Percentiles rank a stretch among this genome's conserved stretches.
These are phyloP conservation scores for Caenorhabditis sinica DNA, from an alignment of 2,888 invertebrate genomes.

Conservation along the genomic window DNA sequence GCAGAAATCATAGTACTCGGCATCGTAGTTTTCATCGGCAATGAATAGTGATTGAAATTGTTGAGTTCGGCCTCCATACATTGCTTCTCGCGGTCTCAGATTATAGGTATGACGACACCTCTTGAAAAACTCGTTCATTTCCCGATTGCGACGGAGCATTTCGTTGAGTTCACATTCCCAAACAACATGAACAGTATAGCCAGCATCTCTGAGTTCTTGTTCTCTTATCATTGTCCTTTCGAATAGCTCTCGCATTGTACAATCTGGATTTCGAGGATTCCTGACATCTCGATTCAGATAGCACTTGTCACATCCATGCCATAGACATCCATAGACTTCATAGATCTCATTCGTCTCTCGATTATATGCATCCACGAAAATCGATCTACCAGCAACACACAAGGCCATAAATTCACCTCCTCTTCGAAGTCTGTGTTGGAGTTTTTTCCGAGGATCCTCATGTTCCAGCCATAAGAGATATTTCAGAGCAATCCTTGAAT, in stretches of 20 bases:
- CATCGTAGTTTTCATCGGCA: background rate
- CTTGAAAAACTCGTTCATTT: conserved; percentile 3
- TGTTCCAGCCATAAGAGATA: conserved; percentile 11
- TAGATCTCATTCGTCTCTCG: background rate
- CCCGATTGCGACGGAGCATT: background rate
- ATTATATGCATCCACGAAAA: background rate
- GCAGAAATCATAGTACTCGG: too few relatives aligned
- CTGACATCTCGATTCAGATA: background rate
- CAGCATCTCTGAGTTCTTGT: background rate
- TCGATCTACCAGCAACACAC: background rate
- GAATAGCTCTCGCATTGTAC: background rate
- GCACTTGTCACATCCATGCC: background rate
- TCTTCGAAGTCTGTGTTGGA: background rate
- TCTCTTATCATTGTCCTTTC: background rate
- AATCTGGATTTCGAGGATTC: background rate
- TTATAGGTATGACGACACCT: background rate
- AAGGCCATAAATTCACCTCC: background rate
- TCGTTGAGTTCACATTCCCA: background rate
- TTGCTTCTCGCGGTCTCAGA: background rate
- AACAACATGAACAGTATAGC: background rate
- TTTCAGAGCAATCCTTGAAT: conserved; percentile 16
- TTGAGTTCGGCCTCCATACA: background rate
- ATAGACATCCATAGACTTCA: background rate
- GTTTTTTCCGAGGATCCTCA: background rate
- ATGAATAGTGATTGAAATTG: background rate